These are phyloP conservation scores for Dryobota labecula DNA, from an alignment of 2,888 invertebrate genomes.

Conservation along the genomic window DNA sequence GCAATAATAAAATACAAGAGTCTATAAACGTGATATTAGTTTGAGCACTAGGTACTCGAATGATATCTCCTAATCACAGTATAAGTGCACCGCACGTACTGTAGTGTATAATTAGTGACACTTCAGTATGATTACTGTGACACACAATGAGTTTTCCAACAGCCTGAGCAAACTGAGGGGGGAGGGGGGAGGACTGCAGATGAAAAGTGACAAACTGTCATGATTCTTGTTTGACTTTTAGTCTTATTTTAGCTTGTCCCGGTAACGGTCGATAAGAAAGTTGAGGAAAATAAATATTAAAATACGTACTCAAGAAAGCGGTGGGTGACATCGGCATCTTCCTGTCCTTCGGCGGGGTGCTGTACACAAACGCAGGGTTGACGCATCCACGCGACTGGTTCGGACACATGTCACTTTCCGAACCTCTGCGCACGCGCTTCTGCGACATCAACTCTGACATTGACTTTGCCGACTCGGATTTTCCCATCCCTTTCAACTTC, in stretches of 20 bases:
- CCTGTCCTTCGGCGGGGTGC: conserved; percentile 88
- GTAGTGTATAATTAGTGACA: conserved; percentile 52
- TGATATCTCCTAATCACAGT: conserved; percentile 40
- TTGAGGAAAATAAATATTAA: conserved; percentile 42
- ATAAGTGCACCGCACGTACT: conserved; percentile 38
- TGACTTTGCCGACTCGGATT: conserved; percentile 84
- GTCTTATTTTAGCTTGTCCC: conserved; percentile 43
- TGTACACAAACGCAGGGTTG: conserved; percentile 88
- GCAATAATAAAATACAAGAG: conserved; percentile 8
- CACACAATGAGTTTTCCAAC: conserved; percentile 50
- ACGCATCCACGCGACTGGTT: conserved; percentile 82
- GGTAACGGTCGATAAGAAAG: conserved; percentile 16
- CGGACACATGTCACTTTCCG: conserved; percentile 85
- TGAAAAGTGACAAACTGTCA: conserved; percentile 43
- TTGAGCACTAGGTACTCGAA: conserved; percentile 25
- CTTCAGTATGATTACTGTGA: conserved; percentile 38
- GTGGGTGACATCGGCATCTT: conserved; percentile 85
- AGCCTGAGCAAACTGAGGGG: conserved; percentile 15
- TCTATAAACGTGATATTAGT: conserved; percentile 17
- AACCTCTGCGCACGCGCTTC: conserved; percentile 83
- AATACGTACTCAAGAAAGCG: conserved; percentile 87
- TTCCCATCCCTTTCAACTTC: conserved; percentile 82
- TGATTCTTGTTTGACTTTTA: conserved; percentile 35
- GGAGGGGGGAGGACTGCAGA: conserved; percentile 27
- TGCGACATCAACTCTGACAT: conserved; percentile 78